A percentile compares a stretch with the other conserved stretches of the same genome.
Conservation (phyloP, 2,888 invertebrate species). For the Chesias legatella region DNA sequence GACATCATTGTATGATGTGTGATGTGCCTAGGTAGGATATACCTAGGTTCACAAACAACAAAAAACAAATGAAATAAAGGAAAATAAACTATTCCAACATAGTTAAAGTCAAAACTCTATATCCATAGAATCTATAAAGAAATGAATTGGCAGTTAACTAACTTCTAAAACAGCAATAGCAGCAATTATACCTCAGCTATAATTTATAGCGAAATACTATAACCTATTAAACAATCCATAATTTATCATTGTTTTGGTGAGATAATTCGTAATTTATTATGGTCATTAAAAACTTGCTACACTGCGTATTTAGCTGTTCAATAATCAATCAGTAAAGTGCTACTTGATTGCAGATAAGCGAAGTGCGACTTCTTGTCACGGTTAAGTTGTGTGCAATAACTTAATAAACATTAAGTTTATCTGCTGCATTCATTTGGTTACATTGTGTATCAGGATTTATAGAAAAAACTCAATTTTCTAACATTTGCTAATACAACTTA, state of each 20-base stretch:
- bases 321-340: constrained; percentile 31
- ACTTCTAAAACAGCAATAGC: neutral
- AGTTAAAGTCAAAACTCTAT: too few species aligned
- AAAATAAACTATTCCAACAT: too few species aligned
- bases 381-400: constrained; percentile 21
- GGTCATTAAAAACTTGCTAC: constrained; percentile 26
- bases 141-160: too few species aligned
- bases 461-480: too few species aligned
- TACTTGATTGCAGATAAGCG: constrained; percentile 32
- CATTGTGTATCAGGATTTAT: neutral
- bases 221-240: neutral
- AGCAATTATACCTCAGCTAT: neutral
- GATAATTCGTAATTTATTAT: constrained; percentile 22
- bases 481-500: too few species aligned
- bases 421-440: neutral
- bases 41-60: too few species aligned
- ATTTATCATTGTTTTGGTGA: constrained; percentile 21
- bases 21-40: too few species aligned
- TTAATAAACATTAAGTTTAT: constrained; percentile 16
- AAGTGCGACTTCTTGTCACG: constrained; percentile 32
- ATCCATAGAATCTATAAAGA: too few species aligned
- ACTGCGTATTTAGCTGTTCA: constrained; percentile 23
- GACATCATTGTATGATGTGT: too few species aligned
- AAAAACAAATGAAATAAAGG: too few species aligned
- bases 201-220: too few species aligned